Evolutionary conservation across 2,888 invertebrate genomes (phyloP).

Genomic region (Kryphioiulus occultus): DNA sequence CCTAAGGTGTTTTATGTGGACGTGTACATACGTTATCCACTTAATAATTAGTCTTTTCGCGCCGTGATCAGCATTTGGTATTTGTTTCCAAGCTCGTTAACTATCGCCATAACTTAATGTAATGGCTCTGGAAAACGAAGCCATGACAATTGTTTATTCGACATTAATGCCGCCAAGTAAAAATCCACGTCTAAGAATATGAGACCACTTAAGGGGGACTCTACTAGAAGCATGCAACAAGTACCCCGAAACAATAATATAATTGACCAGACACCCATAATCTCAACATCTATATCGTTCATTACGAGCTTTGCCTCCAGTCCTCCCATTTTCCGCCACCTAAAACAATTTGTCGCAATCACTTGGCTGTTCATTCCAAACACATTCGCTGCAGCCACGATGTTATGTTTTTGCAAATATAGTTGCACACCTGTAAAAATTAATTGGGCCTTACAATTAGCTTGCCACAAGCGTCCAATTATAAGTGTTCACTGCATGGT

Average conservation of each 20-base stretch:
- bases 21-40: constrained; percentile 20
- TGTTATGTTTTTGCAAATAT: background rate
- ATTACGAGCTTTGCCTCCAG: background rate
- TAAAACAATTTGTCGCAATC: constrained; percentile 10
- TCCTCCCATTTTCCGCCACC: constrained; percentile 8
- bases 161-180: background rate
- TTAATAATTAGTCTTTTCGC: constrained; percentile 19
- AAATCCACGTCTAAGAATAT: background rate
- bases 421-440: background rate
- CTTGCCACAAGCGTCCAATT: background rate
- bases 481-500: background rate
- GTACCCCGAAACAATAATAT: background rate
- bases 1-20: constrained; percentile 35
- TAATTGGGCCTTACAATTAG: background rate
- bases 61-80: constrained; percentile 10
- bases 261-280: constrained; percentile 18
- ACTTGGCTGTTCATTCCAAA: background rate
- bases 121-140: background rate
- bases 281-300: constrained; percentile 19
- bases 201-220: constrained; percentile 15
- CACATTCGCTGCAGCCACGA: background rate
- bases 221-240: background rate
- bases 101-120: constrained; percentile 6
- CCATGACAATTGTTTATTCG: background rate
- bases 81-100: background rate